Evolutionary conservation across 1,140 invertebrate genomes (phyloP).

Genomic region (Drosophila sp.): DNA sequence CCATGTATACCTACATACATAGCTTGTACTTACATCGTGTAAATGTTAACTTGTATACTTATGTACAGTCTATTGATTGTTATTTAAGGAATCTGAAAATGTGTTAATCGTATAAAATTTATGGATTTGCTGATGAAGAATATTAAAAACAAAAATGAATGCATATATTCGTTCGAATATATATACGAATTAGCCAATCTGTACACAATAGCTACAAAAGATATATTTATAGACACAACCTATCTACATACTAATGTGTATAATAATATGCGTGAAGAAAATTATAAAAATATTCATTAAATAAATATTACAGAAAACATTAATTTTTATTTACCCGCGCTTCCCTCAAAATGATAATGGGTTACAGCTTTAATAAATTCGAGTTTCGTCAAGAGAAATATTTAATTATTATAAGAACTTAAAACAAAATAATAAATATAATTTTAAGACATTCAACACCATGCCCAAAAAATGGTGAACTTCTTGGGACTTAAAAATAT

Average conservation of each 20-base stretch:
- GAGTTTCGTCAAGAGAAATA: too few relatives aligned
- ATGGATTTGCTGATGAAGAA: not conserved
- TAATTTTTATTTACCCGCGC: too few relatives aligned
- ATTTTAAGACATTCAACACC: too few relatives aligned
- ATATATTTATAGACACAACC: slow-evolving; percentile 36
- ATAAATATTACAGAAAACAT: slow-evolving; percentile 35
- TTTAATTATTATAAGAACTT: too few relatives aligned
- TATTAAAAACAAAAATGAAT: not conserved
- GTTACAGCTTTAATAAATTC: too few relatives aligned
- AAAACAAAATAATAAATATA: too few relatives aligned
- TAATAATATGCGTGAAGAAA: slow-evolving; percentile 45
- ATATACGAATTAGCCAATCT: slow-evolving; percentile 6
- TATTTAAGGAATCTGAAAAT: slow-evolving; percentile 17
- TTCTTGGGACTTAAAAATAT: too few relatives aligned
- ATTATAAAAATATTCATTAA: slow-evolving; percentile 35
- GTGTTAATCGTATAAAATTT: not conserved
- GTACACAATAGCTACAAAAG: slow-evolving; percentile 16
- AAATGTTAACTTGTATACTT: slow-evolving; percentile 19
- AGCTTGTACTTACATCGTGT: slow-evolving; percentile 19
- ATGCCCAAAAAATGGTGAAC: too few relatives aligned
- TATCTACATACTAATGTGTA: slow-evolving; percentile 34
- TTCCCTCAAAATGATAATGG: too few relatives aligned
- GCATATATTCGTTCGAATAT: too few relatives aligned
- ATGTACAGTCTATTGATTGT: slow-evolving; percentile 32
- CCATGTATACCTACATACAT: not conserved